A percentile compares a stretch with the other conserved stretches of the same genome.
Conservation (phyloP, 2,888 invertebrate species). For the Drosophila paucipuncta region DNA sequence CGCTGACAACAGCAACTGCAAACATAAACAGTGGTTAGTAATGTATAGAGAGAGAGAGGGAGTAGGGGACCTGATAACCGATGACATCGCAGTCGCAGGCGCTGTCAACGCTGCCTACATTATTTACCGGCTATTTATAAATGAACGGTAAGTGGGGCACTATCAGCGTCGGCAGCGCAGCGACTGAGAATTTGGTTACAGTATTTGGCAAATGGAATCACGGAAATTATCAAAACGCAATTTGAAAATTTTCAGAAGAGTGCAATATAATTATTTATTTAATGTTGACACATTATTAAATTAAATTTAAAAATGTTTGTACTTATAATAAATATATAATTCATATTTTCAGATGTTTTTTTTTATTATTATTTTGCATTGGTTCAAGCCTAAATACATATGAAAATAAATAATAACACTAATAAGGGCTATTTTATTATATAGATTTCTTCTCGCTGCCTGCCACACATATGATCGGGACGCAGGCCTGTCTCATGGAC, state of each 20-base stretch:
- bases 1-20: constrained; percentile 40
- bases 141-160: constrained; percentile 70
- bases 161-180: constrained; percentile 40
- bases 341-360: neutral
- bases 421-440: constrained; percentile 15
- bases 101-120: constrained; percentile 38
- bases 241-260: constrained; percentile 19
- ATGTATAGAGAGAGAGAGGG: neutral
- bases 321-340: neutral
- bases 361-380: neutral
- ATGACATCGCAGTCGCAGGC: constrained; percentile 23
- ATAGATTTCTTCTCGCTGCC: constrained; percentile 82
- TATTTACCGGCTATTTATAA: constrained; percentile 68
- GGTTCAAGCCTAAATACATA: neutral
- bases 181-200: constrained; percentile 35
- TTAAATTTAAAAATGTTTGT: neutral
- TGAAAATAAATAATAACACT: neutral
- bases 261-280: neutral
- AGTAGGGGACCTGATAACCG: constrained; percentile 33
- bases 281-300: neutral
- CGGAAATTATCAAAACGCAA: constrained; percentile 37
- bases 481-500: constrained; percentile 82
- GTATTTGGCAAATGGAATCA: constrained; percentile 40
- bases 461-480: constrained; percentile 80
- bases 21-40: constrained; percentile 11